These are phyloP conservation scores for Tauraco hartlaubi DNA, from an alignment of 2,797 vertebrate species.

Conservation along the genomic window DNA sequence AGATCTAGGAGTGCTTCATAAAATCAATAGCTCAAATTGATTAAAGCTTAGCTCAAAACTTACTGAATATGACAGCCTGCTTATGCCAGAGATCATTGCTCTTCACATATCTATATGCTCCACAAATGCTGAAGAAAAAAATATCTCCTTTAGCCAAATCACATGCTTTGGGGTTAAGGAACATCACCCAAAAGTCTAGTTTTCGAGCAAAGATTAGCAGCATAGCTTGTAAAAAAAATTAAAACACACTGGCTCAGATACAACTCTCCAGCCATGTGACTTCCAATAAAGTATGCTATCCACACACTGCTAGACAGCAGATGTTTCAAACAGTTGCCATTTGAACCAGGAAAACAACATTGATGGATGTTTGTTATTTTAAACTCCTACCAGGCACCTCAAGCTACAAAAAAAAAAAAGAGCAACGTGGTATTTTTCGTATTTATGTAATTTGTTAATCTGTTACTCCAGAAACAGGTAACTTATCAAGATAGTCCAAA, in stretches of 20 bases:
- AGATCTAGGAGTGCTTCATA: background rate
- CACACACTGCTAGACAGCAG: background rate
- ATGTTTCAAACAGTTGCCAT: slow-evolving; percentile 11
- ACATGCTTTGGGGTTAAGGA: background rate
- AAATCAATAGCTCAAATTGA: background rate
- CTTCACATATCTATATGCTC: background rate
- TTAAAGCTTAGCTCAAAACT: background rate
- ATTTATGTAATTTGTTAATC: slow-evolving; percentile 41
- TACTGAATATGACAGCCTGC: background rate
- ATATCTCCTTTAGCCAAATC: background rate
- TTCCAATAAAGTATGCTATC: background rate
- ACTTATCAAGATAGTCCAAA: slow-evolving; percentile 11
- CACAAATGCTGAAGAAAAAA: background rate
- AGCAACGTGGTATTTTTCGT: background rate
- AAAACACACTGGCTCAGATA: background rate
- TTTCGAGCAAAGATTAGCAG: background rate
- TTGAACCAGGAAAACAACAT: slow-evolving; percentile 24
- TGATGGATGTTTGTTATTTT: slow-evolving; percentile 27
- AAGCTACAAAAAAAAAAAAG: background rate
- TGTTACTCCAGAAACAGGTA: slow-evolving; percentile 26
- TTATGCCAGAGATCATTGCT: background rate
- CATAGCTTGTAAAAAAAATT: background rate
- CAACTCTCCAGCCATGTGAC: background rate
- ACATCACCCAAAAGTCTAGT: background rate
- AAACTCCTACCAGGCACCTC: background rate